A percentile compares a stretch with the other conserved stretches of the same genome.
Conservation (phyloP, 2,888 invertebrate genomes). For the Drosophila atripex region DNA sequence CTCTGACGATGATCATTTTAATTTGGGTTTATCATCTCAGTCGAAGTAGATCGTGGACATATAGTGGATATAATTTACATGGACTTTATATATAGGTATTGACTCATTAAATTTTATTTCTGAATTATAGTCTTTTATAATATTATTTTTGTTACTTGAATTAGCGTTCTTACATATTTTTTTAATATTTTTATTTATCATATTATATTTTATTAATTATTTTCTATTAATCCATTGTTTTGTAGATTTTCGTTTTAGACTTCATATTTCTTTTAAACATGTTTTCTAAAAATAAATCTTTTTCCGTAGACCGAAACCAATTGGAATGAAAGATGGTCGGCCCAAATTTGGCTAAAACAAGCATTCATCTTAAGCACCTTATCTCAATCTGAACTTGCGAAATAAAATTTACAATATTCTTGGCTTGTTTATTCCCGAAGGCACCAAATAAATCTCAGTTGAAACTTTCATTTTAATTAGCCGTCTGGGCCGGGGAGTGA, state of each 20-base stretch:
- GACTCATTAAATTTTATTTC: not conserved
- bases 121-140: not conserved
- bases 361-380: conserved; percentile 4
- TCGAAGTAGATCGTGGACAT: not conserved
- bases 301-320: not conserved
- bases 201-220: not conserved
- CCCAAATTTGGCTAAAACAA: not conserved
- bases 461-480: conserved; percentile 57
- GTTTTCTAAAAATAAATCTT: conserved; percentile 3
- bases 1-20: conserved; percentile 26
- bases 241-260: not conserved
- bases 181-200: not conserved
- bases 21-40: conserved; percentile 11
- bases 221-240: not conserved
- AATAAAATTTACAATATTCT: conserved; percentile 17
- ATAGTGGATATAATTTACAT: not conserved
- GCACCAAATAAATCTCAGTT: conserved; percentile 36
- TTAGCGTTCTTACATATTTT: not conserved
- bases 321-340: not conserved
- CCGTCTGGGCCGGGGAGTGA: conserved; percentile 41
- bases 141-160: not conserved
- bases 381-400: conserved; percentile 21
- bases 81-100: not conserved
- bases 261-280: not conserved
- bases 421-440: conserved; percentile 19